A percentile compares a stretch with the other conserved stretches of the same genome.
phyloP scores from a whole-genome alignment of 2,113 vertebrate genomes.

The Chrysemys picta region DNA sequence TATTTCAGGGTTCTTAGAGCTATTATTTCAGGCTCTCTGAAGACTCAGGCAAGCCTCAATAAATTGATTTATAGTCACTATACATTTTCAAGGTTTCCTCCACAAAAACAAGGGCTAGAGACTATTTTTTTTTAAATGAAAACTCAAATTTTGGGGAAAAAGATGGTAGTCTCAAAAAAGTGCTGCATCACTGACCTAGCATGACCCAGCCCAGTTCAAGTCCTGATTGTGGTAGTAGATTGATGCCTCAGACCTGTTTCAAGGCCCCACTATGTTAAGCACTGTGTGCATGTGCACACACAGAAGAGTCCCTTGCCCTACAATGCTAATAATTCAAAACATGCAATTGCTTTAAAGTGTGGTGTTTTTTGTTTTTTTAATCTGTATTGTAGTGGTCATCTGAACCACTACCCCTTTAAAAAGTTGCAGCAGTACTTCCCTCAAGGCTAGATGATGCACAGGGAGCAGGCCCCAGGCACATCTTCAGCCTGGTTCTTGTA shows the following conservation, averaged over 20 bases:
- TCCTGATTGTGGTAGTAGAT: not conserved
- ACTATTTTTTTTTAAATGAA: not conserved
- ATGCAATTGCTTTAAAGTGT: not conserved
- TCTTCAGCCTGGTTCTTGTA: not conserved
- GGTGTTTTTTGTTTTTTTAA: not conserved
- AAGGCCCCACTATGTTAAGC: not conserved
- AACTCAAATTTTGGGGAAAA: not conserved
- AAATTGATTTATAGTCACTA: not conserved
- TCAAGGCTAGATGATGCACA: not conserved
- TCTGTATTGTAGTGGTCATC: not conserved
- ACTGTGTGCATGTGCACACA: rapidly evolving
- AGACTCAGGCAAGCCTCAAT: rapidly evolving
- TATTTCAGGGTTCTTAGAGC: not conserved
- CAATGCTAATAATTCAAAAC: too few relatives aligned
- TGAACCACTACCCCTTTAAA: not conserved
- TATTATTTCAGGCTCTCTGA: rapidly evolving
- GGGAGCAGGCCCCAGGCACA: not conserved
- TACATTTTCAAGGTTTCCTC: not conserved
- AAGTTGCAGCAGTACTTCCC: not conserved
- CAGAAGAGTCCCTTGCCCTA: not conserved
- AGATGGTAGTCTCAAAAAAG: not conserved
- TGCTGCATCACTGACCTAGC: not conserved
- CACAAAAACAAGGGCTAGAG: not conserved
- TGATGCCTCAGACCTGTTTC: not conserved
- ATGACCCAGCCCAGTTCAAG: not conserved